These are phyloP conservation scores for Epinephelus awoara DNA, from an alignment of 2,797 vertebrate genomes.

Conservation along the genomic window DNA sequence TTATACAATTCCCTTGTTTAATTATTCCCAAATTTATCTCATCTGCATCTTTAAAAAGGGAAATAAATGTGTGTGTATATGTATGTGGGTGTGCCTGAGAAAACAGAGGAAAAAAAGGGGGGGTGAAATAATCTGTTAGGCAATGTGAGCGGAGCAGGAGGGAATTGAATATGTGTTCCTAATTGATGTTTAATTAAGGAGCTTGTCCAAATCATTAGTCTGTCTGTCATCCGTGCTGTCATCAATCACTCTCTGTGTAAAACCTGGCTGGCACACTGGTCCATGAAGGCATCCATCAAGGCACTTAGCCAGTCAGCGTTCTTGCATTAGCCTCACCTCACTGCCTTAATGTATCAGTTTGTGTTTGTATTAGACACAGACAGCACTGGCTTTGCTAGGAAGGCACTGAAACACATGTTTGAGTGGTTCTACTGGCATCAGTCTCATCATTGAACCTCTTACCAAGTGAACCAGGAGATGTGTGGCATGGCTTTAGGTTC, in stretches of 20 bases:
- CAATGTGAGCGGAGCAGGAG: slow-evolving; percentile 13
- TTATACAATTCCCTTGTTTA: slow-evolving; percentile 42
- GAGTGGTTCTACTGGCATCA: slow-evolving; percentile 19
- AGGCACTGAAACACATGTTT: slow-evolving; percentile 24
- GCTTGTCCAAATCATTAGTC: slow-evolving; percentile 84
- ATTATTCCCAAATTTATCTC: slow-evolving; percentile 42
- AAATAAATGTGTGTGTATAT: not conserved
- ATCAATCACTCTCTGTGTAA: slow-evolving; percentile 80
- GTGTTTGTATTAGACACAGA: slow-evolving; percentile 49
- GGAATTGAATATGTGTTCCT: slow-evolving; percentile 70
- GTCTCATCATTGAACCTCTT: slow-evolving; percentile 14
- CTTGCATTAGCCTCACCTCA: slow-evolving; percentile 69
- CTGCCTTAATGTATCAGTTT: slow-evolving; percentile 50
- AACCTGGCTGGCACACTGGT: slow-evolving; percentile 63
- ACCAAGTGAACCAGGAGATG: slow-evolving; percentile 21
- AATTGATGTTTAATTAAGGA: slow-evolving; percentile 87
- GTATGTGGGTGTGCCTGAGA: slow-evolving; percentile 1
- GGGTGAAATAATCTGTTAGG: not conserved
- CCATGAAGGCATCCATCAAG: slow-evolving; percentile 76
- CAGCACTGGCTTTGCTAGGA: slow-evolving; percentile 7
- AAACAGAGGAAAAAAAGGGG: not conserved
- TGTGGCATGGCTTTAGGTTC: not conserved
- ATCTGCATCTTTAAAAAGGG: slow-evolving; percentile 37
- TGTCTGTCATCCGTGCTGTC: slow-evolving; percentile 76
- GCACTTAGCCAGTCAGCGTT: slow-evolving; percentile 68